phyloP scores from a whole-genome alignment of 2,113 vertebrate species.

The Rhinichthys klamathensis region DNA sequence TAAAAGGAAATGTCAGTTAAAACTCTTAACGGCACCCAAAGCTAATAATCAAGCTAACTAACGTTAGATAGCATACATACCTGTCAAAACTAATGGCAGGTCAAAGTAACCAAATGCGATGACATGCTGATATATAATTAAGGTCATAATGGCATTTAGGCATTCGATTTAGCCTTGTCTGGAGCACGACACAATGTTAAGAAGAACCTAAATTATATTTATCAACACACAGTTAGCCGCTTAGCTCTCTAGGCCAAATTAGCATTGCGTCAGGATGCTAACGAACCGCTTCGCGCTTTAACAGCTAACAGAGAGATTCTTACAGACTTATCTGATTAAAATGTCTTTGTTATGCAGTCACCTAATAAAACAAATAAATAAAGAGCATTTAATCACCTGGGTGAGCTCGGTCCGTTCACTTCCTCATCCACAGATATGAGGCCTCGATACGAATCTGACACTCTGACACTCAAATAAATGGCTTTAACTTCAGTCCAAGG shows the following conservation, averaged over 20 bases:
- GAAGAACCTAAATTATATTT: background rate
- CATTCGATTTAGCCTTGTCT: background rate
- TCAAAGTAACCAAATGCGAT: background rate
- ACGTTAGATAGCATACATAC: background rate
- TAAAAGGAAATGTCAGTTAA: background rate
- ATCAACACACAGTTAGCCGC: background rate
- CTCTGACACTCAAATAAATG: slow-evolving; percentile 64
- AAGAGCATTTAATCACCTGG: slow-evolving; percentile 64
- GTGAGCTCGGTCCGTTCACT: slow-evolving; percentile 56
- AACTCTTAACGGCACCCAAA: background rate
- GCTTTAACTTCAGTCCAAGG: slow-evolving; percentile 75
- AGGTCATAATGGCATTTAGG: background rate
- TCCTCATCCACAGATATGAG: slow-evolving; percentile 71
- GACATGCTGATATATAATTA: background rate
- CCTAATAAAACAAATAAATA: background rate
- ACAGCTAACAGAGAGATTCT: background rate
- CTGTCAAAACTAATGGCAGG: slow-evolving; percentile 17
- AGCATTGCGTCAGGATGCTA: slow-evolving; percentile 19
- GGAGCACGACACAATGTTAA: background rate
- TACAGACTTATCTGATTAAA: background rate
- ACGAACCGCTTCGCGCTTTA: background rate
- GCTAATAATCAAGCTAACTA: slow-evolving; percentile 4
- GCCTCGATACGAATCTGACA: slow-evolving; percentile 67
- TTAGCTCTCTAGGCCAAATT: slow-evolving; percentile 12
- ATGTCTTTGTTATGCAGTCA: background rate